These are phyloP conservation scores for Lethenteron reissneri DNA, from an alignment of 2,113 vertebrate genomes.

Conservation along the genomic window DNA sequence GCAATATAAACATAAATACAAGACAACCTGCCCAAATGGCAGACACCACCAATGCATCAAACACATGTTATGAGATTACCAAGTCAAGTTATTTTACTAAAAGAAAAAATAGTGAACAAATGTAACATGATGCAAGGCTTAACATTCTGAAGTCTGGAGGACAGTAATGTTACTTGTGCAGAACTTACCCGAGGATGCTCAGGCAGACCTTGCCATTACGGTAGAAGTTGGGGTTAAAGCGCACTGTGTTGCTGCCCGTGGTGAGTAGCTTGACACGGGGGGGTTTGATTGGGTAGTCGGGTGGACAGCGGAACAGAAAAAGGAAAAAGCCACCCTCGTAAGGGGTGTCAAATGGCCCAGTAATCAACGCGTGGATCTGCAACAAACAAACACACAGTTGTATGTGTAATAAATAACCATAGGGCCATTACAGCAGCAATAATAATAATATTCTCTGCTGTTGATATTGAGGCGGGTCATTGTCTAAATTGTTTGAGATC, in stretches of 20 bases:
- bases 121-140: neutral
- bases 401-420: no score
- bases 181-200: constrained; percentile 81
- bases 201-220: constrained; percentile 97
- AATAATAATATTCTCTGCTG: no score
- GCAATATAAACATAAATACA: no score
- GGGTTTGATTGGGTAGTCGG: constrained; percentile 94
- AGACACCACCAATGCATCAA: neutral
- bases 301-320: constrained; percentile 95
- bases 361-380: constrained; percentile 95
- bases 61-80: neutral
- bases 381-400: constrained; percentile 12
- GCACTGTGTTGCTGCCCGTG: constrained; percentile 88
- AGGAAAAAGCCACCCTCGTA: constrained; percentile 98
- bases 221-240: constrained; percentile 99
- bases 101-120: neutral
- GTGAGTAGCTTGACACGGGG: constrained; percentile 93
- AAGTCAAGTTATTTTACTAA: neutral
- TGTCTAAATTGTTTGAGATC: no score
- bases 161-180: constrained; percentile 6
- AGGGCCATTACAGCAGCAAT: no score
- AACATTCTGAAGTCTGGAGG: neutral
- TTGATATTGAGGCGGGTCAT: no score
- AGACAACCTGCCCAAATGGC: neutral
- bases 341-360: constrained; percentile 90